Evolutionary conservation across 1,140 invertebrate species (phyloP), one percentile per base, ranked within the genome.

Genomic region (Neoseiulus cucumeris): DNA sequence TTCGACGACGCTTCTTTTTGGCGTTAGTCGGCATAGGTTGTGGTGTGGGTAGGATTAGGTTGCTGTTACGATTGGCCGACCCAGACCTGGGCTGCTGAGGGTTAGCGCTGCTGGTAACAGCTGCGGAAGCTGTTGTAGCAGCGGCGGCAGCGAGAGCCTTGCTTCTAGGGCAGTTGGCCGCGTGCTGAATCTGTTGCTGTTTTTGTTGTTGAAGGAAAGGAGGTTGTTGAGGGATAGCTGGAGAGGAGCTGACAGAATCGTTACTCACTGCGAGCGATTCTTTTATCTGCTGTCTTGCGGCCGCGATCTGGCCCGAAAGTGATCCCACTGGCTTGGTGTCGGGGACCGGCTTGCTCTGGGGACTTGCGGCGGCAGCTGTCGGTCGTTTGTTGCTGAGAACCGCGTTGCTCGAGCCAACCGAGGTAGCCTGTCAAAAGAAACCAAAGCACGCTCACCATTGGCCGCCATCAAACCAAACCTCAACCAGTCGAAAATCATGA

Each of bases 271-370:
- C 51, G 51, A 68, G 18, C 42, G 66, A 68, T 64, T 68, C 64
- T 68, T 67, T 66, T 66, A 69, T 69, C 59, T 69, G 68, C 67
- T 68, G 67, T 64, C 68, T 66, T 45, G 64, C 67, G 65, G 42
- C 42, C 12, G 68, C 68, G 42, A 69, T 69, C 65, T 69, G 66
- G 68, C 12, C 42, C 29, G 64, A 59, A 28, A 68, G 41, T 30
- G 67, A 64, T 39, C 33, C 33, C 9, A 39, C 33, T 39, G 33
- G 33, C 33, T 39, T 39, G 4, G 33, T 39, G 9, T 39, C 33
- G 33, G 33, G 4, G 33, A 9, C 33, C 33, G n/a, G n/a, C n/a
- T 39, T 4, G 33, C 33, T 39, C 33, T 39, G 33, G 4, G 33
- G 9, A 39, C 33, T 39, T 9, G 9, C 33, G 33, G 33, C 33